Conservation (phyloP, 2,113 vertebrate genomes). For the Thunnus maccoyii region DNA sequence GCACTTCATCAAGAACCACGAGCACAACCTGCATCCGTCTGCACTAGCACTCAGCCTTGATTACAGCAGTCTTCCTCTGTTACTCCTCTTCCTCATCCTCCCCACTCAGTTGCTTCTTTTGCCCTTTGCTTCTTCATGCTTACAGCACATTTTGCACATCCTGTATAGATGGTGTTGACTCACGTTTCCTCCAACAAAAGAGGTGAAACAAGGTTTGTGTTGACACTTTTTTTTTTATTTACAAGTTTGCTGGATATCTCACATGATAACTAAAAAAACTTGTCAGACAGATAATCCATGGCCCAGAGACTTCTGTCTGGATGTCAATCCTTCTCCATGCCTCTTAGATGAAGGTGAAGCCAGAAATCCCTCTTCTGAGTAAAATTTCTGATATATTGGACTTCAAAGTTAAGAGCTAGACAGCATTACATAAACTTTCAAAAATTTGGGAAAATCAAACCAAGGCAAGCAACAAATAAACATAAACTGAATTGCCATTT, state of each 20-base stretch:
- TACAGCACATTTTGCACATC: slow-evolving; percentile 54
- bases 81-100: background rate
- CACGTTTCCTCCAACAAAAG: slow-evolving; percentile 28
- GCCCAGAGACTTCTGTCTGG: background rate
- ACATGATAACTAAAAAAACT: background rate
- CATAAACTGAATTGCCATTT: too few relatives aligned
- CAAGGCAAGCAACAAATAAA: too few relatives aligned
- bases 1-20: slow-evolving; percentile 79
- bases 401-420: background rate
- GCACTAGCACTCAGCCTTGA: slow-evolving; percentile 70
- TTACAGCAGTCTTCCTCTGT: slow-evolving; percentile 53
- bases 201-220: background rate
- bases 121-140: slow-evolving; percentile 32
- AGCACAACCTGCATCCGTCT: slow-evolving; percentile 75
- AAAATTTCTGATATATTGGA: background rate
- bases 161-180: slow-evolving; percentile 53
- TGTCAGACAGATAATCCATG: background rate
- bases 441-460: too few relatives aligned
- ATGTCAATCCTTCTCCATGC: too few relatives aligned
- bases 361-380: too few relatives aligned
- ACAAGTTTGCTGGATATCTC: background rate
- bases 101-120: slow-evolving; percentile 3
- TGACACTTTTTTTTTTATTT: background rate
- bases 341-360: too few relatives aligned
- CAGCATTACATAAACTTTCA: too few relatives aligned